Evolutionary conservation across 2,113 vertebrate species (phyloP).

Genomic region (Arizona elegans): DNA sequence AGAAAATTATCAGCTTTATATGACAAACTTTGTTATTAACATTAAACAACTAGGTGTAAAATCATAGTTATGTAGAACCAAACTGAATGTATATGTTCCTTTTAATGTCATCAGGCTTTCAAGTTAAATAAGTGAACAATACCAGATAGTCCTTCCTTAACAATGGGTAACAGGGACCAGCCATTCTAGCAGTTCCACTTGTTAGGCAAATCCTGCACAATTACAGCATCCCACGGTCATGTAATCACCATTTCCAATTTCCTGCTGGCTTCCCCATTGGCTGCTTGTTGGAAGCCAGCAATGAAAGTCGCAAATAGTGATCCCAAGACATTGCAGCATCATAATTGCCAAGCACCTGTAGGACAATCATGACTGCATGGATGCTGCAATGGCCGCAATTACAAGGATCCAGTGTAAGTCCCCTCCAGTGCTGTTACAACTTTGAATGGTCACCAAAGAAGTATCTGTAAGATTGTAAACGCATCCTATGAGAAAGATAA

Average conservation of each 20-base stretch:
- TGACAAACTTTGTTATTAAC: neutral
- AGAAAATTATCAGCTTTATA: neutral
- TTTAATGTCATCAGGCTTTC: neutral
- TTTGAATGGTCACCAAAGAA: neutral
- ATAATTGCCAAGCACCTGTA: neutral
- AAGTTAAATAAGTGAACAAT: neutral
- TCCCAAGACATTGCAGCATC: neutral
- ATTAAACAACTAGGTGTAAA: slow-evolving; percentile 17
- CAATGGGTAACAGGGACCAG: neutral
- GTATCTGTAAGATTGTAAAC: neutral
- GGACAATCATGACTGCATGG: neutral
- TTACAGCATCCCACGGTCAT: neutral
- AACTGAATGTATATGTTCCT: neutral
- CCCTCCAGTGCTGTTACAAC: neutral
- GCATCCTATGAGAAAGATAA: neutral
- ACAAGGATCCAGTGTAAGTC: neutral
- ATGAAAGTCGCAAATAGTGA: neutral
- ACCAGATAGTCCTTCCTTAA: neutral
- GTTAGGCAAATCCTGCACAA: neutral
- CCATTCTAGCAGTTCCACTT: neutral
- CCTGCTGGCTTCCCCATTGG: neutral
- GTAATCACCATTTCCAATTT: neutral
- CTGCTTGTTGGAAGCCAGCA: neutral
- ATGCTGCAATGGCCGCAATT: neutral
- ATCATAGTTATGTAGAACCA: neutral